Evolutionary conservation across 1,140 invertebrate genomes (phyloP).

Genomic region (Aricia agestis): DNA sequence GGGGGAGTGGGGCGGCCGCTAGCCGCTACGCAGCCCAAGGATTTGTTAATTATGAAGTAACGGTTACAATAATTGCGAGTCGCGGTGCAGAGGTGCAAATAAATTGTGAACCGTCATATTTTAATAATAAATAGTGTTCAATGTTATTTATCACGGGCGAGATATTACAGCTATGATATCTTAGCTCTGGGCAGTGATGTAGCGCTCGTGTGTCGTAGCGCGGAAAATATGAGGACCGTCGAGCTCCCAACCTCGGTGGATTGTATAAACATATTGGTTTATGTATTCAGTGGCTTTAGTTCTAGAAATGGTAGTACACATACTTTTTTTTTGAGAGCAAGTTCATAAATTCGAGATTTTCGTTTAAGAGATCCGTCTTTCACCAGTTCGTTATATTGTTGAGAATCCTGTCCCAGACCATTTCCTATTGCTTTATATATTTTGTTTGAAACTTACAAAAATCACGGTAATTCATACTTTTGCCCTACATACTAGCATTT

Average conservation of each 20-base stretch:
- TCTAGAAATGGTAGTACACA: too few relatives aligned
- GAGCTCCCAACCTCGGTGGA: not conserved
- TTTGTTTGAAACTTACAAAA: too few relatives aligned
- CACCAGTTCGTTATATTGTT: too few relatives aligned
- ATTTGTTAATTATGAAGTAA: constrained; percentile 25
- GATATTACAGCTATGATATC: not conserved
- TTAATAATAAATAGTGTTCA: not conserved
- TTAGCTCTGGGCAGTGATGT: not conserved
- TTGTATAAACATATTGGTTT: not conserved
- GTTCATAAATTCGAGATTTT: too few relatives aligned
- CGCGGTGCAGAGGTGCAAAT: not conserved
- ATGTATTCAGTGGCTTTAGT: too few relatives aligned
- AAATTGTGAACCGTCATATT: constrained; percentile 12
- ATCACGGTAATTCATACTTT: too few relatives aligned
- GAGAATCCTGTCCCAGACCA: too few relatives aligned
- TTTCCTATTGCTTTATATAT: too few relatives aligned
- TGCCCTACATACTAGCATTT: too few relatives aligned
- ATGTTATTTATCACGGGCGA: not conserved
- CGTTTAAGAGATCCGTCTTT: too few relatives aligned
- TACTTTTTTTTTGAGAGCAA: too few relatives aligned
- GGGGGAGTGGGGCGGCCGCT: not conserved
- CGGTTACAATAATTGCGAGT: constrained; percentile 19
- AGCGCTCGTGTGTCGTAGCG: not conserved
- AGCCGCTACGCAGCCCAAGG: constrained; percentile 16
- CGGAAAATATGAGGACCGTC: not conserved